Base-by-base conservation (phyloP, 30 jellyfish, hydroid and myxozoan species). In the Mastigias papua region DNA sequence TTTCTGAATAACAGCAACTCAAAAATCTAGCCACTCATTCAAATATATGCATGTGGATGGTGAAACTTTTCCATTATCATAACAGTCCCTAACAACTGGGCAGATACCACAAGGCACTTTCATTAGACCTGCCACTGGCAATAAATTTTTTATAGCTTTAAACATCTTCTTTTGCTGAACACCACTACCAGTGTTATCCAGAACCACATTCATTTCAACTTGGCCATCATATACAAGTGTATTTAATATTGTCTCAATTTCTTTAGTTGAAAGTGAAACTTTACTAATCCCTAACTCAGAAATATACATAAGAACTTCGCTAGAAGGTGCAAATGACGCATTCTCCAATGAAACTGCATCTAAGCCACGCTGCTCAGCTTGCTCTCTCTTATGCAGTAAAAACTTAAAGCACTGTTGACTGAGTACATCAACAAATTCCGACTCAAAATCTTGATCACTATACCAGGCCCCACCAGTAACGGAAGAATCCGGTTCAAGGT, bases 401-500 rank as follows among this genome's bases (percentile, higher is more conserved):
- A 95, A 95, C 63, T 95, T 95, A 26, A 33, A 78, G 63, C 97
- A 95, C 79, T 95, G 99, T 84, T 95, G 99, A 76, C 80, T 95
- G 71, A 95, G 84, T 26, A 95, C 95, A 91, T 95, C 99, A 76
- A 95, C 99, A 86, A 95, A 95, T 66, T 95, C 99, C 0, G 99
- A 86, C 81, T 95, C 99, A 81, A 95, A 95, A 65, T 95, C 99
- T 72, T 95, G 99, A 69, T 95, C 98, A 81, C 96, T 95, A 60
- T 85, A 95, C 99, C 99, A 95, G 1, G 99, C 98, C 0, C 99
- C 99, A 8, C 99, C 99, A 21, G 99, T 95, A 17, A 95, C 99
- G 0, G 99, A 85, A 28, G 97, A 80, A 72, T 95, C 99, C 0
- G 99, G 97, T 57, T 88, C 97, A 76, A 95, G 57, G 76, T 95